phyloP scores from a whole-genome alignment of 2,797 vertebrate species.

The Champsocephalus esox region DNA sequence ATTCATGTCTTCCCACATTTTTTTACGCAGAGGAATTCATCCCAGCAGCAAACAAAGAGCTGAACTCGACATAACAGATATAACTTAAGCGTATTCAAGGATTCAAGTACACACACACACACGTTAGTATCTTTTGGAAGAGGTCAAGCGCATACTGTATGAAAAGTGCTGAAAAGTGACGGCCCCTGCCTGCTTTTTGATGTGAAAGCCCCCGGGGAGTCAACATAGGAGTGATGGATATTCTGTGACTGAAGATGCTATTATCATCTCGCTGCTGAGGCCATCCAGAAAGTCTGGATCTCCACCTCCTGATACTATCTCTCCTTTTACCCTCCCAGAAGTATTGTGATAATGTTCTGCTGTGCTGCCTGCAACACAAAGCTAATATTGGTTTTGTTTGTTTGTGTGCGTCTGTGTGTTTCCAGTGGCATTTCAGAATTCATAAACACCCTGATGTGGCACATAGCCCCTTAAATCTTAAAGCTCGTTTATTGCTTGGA shows the following conservation, averaged over 20 bases:
- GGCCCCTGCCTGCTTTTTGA: constrained; percentile 40
- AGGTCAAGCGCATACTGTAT: constrained; percentile 51
- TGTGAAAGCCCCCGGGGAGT: constrained; percentile 59
- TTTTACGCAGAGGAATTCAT: not conserved
- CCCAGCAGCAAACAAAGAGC: constrained; percentile 9
- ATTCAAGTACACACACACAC: constrained; percentile 38
- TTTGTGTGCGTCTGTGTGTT: constrained; percentile 21
- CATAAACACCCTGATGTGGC: constrained; percentile 23
- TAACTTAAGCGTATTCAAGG: constrained; percentile 33
- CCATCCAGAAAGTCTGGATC: constrained; percentile 33
- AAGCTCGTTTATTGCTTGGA: constrained; percentile 16
- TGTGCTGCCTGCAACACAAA: constrained; percentile 28
- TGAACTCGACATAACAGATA: constrained; percentile 4
- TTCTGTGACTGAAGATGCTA: constrained; percentile 60
- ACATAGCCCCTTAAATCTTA: constrained; percentile 33
- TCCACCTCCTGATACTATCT: constrained; percentile 36
- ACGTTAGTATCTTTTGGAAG: constrained; percentile 64
- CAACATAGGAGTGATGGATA: constrained; percentile 66
- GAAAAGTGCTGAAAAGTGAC: constrained; percentile 53
- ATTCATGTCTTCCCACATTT: not conserved
- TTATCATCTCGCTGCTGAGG: constrained; percentile 56
- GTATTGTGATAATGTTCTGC: constrained; percentile 18
- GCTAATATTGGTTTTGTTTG: constrained; percentile 36
- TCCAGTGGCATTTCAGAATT: constrained; percentile 28
- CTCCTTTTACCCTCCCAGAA: not conserved